These are phyloP conservation scores for Caenorhabditis sp. DNA, from an alignment of 2,888 invertebrate genomes.

Conservation along the genomic window DNA sequence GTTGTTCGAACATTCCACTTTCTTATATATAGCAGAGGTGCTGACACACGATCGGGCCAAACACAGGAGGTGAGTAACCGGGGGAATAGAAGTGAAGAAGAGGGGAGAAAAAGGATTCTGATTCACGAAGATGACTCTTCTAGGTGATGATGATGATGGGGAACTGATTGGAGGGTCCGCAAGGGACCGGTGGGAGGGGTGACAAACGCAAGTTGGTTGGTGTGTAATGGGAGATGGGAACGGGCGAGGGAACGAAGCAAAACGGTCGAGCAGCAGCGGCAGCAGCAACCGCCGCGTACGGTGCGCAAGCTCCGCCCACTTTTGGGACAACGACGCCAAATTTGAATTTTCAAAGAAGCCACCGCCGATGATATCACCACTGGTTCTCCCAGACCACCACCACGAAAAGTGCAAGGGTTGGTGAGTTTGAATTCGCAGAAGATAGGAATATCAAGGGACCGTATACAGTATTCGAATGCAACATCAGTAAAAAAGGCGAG, in stretches of 20 bases:
- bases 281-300: constrained; percentile 31
- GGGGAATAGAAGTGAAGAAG: constrained; percentile 21
- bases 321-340: constrained; percentile 7
- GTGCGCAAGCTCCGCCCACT: constrained; percentile 51
- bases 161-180: neutral
- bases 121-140: constrained; percentile 58
- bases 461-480: constrained; percentile 24
- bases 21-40: constrained; percentile 50
- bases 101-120: constrained; percentile 51
- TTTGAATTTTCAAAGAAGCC: constrained; percentile 48
- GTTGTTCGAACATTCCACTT: constrained; percentile 57
- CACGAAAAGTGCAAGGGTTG: constrained; percentile 8
- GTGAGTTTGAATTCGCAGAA: constrained; percentile 21
- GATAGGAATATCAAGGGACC: neutral
- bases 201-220: constrained; percentile 31
- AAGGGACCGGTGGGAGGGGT: constrained; percentile 23
- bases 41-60: constrained; percentile 58
- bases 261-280: constrained; percentile 46
- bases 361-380: constrained; percentile 33
- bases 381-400: neutral
- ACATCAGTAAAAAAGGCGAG: constrained; percentile 12
- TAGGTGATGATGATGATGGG: constrained; percentile 20
- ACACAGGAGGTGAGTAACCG: constrained; percentile 59
- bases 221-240: constrained; percentile 22
- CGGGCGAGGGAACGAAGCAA: neutral